Percentiles rank a stretch among this genome's conserved stretches.
Evolutionary conservation across 2,888 invertebrate species (phyloP).

Genomic region (Lithophane semibrunnea): DNA sequence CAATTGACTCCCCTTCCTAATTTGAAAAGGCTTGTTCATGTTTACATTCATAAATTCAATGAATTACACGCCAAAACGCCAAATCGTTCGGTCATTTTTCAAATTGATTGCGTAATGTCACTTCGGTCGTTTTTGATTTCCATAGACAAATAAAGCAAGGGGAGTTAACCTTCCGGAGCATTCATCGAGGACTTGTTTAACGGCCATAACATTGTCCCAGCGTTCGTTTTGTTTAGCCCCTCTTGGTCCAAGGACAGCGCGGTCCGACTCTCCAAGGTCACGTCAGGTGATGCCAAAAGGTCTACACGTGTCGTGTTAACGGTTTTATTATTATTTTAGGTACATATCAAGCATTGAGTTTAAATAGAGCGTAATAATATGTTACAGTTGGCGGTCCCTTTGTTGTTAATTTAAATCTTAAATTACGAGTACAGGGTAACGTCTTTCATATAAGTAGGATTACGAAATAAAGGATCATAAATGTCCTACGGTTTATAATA

Average conservation of each 20-base stretch:
- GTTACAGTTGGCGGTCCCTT: constrained; percentile 14
- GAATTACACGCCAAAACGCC: constrained; percentile 38
- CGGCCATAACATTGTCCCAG: constrained; percentile 67
- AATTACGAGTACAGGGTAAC: background rate
- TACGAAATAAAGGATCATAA: constrained; percentile 4
- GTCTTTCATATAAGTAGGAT: background rate
- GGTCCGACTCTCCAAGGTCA: constrained; percentile 66
- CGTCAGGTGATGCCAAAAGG: constrained; percentile 66
- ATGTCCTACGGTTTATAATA: background rate
- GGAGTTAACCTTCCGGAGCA: constrained; percentile 67
- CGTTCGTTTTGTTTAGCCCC: constrained; percentile 67
- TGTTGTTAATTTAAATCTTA: constrained; percentile 25
- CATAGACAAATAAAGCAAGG: constrained; percentile 62
- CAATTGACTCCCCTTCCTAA: constrained; percentile 10
- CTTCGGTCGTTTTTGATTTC: constrained; percentile 41
- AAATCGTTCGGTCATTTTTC: constrained; percentile 38
- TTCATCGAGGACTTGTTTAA: constrained; percentile 70
- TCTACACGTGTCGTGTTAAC: constrained; percentile 64
- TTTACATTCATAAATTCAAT: constrained; percentile 31
- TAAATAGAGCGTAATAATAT: constrained; percentile 45
- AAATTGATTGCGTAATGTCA: constrained; percentile 48
- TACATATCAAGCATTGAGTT: constrained; percentile 20
- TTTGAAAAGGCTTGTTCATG: constrained; percentile 18
- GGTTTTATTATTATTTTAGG: constrained; percentile 54
- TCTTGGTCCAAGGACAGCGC: constrained; percentile 67